phyloP scores from a whole-genome alignment of 2,113 vertebrate genomes.

The Mobula birostris region DNA sequence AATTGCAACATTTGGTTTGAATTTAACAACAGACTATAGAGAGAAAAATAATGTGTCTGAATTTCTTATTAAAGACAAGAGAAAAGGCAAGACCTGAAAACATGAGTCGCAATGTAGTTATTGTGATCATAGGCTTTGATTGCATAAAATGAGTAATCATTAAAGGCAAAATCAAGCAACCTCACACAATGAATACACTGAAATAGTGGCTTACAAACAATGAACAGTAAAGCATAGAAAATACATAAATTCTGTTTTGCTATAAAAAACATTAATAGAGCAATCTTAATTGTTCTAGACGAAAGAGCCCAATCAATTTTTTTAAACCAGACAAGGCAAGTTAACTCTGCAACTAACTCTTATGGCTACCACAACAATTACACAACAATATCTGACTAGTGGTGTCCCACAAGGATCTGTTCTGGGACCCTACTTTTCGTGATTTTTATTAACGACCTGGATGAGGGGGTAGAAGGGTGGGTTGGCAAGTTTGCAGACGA shows the following conservation, averaged over 20 bases:
- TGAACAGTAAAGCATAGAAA: not conserved
- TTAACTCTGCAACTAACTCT: not conserved
- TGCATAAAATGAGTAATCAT: not conserved
- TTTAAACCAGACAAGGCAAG: not conserved
- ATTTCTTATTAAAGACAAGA: not conserved
- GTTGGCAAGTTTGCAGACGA: no score
- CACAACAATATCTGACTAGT: no score
- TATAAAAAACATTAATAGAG: not conserved
- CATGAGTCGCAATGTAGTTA: not conserved
- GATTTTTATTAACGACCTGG: no score
- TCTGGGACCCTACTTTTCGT: no score
- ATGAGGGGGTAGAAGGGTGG: no score
- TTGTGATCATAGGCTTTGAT: not conserved
- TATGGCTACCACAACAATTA: not conserved
- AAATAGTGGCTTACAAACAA: not conserved
- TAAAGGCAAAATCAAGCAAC: constrained; percentile 4
- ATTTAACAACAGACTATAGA: not conserved
- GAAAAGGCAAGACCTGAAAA: not conserved
- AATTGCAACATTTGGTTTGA: not conserved
- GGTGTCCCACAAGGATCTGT: no score
- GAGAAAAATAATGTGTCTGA: not conserved
- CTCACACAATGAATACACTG: not conserved
- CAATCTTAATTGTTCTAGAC: not conserved
- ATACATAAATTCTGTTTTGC: not conserved
- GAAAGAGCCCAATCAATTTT: not conserved